phyloP scores from a whole-genome alignment of 2,113 vertebrate genomes.

The Corydoras sp. region DNA sequence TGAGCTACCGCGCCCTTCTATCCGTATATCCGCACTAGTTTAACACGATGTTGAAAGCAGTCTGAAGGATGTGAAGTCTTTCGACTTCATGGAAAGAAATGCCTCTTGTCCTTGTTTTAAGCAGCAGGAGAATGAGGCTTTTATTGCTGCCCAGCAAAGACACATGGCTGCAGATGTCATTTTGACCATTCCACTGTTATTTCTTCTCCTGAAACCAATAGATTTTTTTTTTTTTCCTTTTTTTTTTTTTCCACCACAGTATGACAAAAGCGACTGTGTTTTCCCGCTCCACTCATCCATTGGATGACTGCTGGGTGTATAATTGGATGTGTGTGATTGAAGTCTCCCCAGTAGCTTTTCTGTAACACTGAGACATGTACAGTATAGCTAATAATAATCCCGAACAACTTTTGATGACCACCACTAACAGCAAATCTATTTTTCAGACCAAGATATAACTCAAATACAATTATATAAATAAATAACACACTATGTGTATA shows the following conservation, averaged over 20 bases:
- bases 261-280: conserved; percentile 27
- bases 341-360: conserved; percentile 37
- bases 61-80: not conserved
- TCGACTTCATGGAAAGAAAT: not conserved
- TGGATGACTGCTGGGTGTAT: conserved; percentile 37
- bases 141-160: conserved; percentile 31
- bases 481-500: too few species aligned
- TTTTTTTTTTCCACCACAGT: conserved; percentile 17
- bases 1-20: too few species aligned
- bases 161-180: conserved; percentile 40
- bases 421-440: conserved; percentile 19
- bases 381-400: conserved; percentile 27
- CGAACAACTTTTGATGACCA: conserved; percentile 20
- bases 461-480: not conserved
- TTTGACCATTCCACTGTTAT: conserved; percentile 41
- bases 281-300: conserved; percentile 28
- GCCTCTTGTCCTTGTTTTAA: conserved; percentile 7
- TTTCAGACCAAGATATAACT: not conserved
- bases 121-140: conserved; percentile 20
- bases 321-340: conserved; percentile 46
- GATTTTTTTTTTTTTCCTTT: conserved; percentile 41
- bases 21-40: too few species aligned
- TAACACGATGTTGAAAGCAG: not conserved
- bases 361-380: conserved; percentile 31
- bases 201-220: conserved; percentile 42